A percentile compares a stretch with the other conserved stretches of the same genome.
Evolutionary conservation across 2,797 vertebrate species (phyloP).

Genomic region (Sarcoramphus papa): DNA sequence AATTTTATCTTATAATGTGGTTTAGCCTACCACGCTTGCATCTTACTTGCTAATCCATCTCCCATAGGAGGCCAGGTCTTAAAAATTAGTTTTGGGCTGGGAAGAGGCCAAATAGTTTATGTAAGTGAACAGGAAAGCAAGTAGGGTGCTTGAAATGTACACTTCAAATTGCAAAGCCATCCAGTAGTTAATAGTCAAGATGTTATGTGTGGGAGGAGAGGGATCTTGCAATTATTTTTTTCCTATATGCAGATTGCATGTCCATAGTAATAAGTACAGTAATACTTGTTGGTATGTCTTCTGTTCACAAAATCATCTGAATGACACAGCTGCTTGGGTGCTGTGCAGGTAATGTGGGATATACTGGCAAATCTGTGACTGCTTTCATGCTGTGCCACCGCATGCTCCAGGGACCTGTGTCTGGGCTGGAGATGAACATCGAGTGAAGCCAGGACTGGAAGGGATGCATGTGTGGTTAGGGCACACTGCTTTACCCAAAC

Average conservation of each 20-base stretch:
- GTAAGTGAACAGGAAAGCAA: not conserved
- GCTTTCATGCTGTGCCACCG: not conserved
- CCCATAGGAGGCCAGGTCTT: not conserved
- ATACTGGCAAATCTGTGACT: not conserved
- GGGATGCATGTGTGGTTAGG: rapidly evolving
- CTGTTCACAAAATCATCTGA: not conserved
- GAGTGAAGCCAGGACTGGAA: not conserved
- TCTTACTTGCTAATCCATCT: not conserved
- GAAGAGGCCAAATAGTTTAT: not conserved
- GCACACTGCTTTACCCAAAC: not conserved
- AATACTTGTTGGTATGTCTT: not conserved
- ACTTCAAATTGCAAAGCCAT: not conserved
- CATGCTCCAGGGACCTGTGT: not conserved
- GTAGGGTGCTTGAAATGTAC: not conserved
- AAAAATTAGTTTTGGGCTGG: not conserved
- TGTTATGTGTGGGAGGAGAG: not conserved
- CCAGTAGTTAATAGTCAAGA: not conserved
- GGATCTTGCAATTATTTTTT: not conserved
- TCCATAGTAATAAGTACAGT: not conserved
- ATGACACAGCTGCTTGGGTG: not conserved
- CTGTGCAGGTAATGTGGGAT: not conserved
- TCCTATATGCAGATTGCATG: not conserved
- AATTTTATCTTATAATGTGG: not conserved
- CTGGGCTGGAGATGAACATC: not conserved
- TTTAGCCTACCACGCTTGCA: not conserved